Base-by-base conservation (phyloP, 1,140 invertebrate species). In the Apis mellifera region DNA sequence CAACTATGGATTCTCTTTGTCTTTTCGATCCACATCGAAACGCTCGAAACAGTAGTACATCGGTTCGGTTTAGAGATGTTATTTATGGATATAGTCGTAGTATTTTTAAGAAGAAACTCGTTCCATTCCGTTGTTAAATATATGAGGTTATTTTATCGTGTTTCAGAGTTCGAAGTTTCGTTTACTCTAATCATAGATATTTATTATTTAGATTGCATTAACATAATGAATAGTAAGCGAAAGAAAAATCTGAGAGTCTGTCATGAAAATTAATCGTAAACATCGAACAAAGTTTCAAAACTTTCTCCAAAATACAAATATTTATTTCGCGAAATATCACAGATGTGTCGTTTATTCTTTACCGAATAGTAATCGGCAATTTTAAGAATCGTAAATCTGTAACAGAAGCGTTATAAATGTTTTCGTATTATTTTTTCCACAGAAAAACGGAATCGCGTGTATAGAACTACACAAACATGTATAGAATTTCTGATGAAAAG, bases 41-140 rank as follows among this genome's bases (percentile, higher is more conserved):
- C 19, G 19, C 19, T 42, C 32, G 19, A 19, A 59, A 42, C 26
- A 32, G 32, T 42, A 42, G 19, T 23, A 13, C 23, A n/a, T 19
- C 55, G n/a, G 32, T 26, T 59, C 71, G 71, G 42, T 73, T 73
- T 73, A 57, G 71, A 23, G 32, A 9, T 13, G 54, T 73, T 73
- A 73, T 73, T 73, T 73, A 59, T 73, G 71, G 19, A 9, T 4
- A 26, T 21, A 19, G 12, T 42, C 9, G 68, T 21, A 32, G 23
- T 23, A 19, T 48, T 73, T 73, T 57, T 42, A 73, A 21, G 54
- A 57, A 26, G 19, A 19, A 0, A 42, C 54, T 55, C 17, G 55
- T 57, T 52, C 26, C 32, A n/a, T 42, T 42, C 42, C 42, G 21
- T n/a, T 32, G 21, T 48, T n/a, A 11, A 12, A 68, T n/a, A 68